These are phyloP conservation scores for Parauchenoglanis punctatus DNA, from an alignment of 2,797 vertebrate species.

Conservation along the genomic window DNA sequence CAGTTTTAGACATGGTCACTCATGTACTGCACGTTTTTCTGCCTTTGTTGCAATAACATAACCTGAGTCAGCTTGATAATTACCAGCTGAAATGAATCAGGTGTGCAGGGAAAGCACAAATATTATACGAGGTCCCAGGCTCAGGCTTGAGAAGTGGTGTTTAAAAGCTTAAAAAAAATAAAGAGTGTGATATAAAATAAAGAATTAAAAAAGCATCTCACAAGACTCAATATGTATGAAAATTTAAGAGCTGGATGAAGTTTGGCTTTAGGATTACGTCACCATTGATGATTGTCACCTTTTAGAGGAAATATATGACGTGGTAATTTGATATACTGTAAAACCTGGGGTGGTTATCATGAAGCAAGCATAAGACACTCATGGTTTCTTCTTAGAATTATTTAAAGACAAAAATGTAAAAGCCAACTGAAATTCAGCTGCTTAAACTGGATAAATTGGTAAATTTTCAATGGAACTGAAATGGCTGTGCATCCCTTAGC, in stretches of 20 bases:
- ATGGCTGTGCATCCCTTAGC: not conserved
- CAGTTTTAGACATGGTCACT: slow-evolving; percentile 4
- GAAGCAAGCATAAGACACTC: not conserved
- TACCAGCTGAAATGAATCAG: not conserved
- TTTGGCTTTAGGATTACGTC: not conserved
- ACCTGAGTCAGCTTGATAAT: slow-evolving; percentile 16
- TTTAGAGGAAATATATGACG: not conserved
- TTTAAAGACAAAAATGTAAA: not conserved
- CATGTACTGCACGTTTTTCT: slow-evolving; percentile 15
- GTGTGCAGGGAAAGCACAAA: not conserved
- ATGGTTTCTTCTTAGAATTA: not conserved
- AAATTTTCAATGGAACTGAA: not conserved
- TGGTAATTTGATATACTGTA: not conserved
- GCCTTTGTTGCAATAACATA: not conserved
- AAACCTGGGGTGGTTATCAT: not conserved
- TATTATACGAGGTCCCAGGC: not conserved
- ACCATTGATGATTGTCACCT: not conserved
- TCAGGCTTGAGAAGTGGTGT: not conserved
- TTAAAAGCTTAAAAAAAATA: not conserved
- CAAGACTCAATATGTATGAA: not conserved
- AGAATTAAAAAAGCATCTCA: not conserved
- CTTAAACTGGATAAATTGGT: not conserved
- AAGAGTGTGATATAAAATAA: not conserved
- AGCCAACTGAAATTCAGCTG: not conserved
- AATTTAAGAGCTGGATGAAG: not conserved